These are phyloP conservation scores for Halcyon malimbica DNA, from an alignment of 2,113 vertebrate species.

Conservation along the genomic window DNA sequence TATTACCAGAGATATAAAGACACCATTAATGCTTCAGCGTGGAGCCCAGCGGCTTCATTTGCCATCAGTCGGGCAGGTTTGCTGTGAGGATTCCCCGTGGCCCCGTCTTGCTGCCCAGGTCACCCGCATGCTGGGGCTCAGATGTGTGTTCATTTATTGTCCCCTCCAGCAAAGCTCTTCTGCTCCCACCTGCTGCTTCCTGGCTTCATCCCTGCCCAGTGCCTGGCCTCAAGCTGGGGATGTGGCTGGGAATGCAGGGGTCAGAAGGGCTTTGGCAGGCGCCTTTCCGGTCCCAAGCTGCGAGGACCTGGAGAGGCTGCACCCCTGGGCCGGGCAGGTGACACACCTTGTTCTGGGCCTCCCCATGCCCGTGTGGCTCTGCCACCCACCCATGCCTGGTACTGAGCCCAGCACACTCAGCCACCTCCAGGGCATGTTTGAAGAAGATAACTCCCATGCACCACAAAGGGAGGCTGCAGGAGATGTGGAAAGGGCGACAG, in stretches of 20 bases:
- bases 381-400: background rate
- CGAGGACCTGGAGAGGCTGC: background rate
- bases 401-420: background rate
- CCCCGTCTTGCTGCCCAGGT: fast-evolving
- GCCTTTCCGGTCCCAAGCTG: background rate
- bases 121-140: background rate
- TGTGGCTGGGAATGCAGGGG: fast-evolving
- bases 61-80: fast-evolving
- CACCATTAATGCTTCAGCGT: background rate
- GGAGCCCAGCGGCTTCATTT: background rate
- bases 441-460: background rate
- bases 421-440: background rate
- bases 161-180: background rate
- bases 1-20: constrained; percentile 30
- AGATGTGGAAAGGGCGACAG: fast-evolving
- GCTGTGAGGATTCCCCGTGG: background rate
- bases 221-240: background rate
- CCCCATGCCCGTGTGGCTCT: background rate
- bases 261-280: fast-evolving
- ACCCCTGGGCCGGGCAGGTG: background rate
- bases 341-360: background rate
- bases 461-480: fast-evolving
- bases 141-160: background rate
- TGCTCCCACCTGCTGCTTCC: background rate
- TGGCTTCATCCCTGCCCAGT: background rate